Evolutionary conservation across 2,797 vertebrate species (phyloP).

Genomic region (Onychomys arenicola): DNA sequence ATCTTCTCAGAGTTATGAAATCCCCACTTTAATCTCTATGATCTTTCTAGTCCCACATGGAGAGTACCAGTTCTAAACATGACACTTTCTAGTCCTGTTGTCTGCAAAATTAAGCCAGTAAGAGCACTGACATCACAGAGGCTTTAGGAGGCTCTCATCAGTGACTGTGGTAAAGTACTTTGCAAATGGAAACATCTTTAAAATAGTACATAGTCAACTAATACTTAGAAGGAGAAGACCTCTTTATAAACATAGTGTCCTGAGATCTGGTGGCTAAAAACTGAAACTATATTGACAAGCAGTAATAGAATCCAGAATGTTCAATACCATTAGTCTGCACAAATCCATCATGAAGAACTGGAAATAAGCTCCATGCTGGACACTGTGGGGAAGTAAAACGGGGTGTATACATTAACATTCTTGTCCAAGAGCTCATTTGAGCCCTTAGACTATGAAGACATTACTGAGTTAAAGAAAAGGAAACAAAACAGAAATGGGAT

Average conservation of each 20-base stretch:
- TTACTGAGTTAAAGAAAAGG: not conserved
- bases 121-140: not conserved
- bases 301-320: not conserved
- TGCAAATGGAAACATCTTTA: constrained; percentile 39
- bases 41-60: not conserved
- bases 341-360: constrained; percentile 50
- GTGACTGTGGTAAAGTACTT: not conserved
- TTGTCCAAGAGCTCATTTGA: constrained; percentile 53
- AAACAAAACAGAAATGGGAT: not conserved
- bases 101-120: constrained; percentile 26
- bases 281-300: not conserved
- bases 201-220: constrained; percentile 26
- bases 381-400: constrained; percentile 26
- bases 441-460: not conserved
- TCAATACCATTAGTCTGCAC: constrained; percentile 48
- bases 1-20: not conserved
- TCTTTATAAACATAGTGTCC: not conserved
- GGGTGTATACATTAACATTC: constrained; percentile 10
- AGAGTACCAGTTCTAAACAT: not conserved
- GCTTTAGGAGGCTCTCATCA: constrained; percentile 41
- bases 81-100: not conserved
- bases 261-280: not conserved
- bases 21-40: not conserved
- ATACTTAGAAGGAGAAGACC: not conserved
- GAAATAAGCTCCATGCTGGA: constrained; percentile 12